Evolutionary conservation across 2,888 invertebrate genomes (phyloP).

Genomic region (Minunthozetes semirufus): DNA sequence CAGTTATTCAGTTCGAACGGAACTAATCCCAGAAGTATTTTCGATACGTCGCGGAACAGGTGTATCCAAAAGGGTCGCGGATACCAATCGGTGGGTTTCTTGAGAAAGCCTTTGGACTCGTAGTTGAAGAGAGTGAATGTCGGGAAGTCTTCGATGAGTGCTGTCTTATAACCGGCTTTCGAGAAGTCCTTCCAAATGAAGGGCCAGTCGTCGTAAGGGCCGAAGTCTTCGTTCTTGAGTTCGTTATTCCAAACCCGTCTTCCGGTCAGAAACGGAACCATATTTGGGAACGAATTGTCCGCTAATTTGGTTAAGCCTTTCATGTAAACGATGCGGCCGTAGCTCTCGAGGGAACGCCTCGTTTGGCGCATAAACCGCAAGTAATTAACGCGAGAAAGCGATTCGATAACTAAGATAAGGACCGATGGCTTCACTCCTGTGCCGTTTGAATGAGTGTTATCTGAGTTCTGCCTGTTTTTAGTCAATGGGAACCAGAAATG

Average conservation of each 20-base stretch:
- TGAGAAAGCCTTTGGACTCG: constrained; percentile 64
- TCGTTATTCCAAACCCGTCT: constrained; percentile 32
- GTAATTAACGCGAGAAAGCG: constrained; percentile 75
- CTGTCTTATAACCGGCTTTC: constrained; percentile 64
- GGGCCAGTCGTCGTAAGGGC: constrained; percentile 51
- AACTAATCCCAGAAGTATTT: constrained; percentile 7
- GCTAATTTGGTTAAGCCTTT: constrained; percentile 86
- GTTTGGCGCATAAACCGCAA: constrained; percentile 74
- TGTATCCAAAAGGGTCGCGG: constrained; percentile 62
- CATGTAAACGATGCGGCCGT: constrained; percentile 64
- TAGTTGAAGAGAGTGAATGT: constrained; percentile 73
- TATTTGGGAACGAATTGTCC: constrained; percentile 87
- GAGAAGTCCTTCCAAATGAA: constrained; percentile 77
- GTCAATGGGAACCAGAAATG: constrained; percentile 17
- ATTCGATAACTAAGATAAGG: constrained; percentile 73
- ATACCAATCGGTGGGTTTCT: constrained; percentile 83
- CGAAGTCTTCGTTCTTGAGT: constrained; percentile 31
- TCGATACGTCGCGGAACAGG: constrained; percentile 29
- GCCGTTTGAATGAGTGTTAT: not conserved
- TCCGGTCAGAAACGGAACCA: constrained; percentile 72
- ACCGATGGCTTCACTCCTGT: constrained; percentile 48
- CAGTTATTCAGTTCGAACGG: constrained; percentile 32
- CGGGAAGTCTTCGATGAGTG: constrained; percentile 75
- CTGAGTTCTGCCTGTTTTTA: not conserved
- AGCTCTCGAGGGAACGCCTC: constrained; percentile 55